These are phyloP conservation scores for Passer domesticus DNA, from an alignment of 2,113 vertebrate species.

Conservation along the genomic window DNA sequence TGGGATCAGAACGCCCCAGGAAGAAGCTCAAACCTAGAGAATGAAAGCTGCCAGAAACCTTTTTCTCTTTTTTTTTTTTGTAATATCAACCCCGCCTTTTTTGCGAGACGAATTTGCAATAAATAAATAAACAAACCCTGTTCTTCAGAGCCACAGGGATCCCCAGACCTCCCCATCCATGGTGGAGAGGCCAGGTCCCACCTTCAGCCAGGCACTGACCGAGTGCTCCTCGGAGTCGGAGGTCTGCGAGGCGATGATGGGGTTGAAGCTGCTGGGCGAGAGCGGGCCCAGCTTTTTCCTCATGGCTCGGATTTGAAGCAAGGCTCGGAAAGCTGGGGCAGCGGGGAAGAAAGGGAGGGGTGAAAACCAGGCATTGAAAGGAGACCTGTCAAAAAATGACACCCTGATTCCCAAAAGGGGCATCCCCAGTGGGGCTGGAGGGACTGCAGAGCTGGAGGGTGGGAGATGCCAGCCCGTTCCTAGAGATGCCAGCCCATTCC, in stretches of 20 bases:
- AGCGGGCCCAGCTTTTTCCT: constrained; percentile 92
- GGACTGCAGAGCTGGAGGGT: accelerated
- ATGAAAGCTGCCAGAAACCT: accelerated
- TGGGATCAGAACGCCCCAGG: not conserved
- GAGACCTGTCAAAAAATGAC: not conserved
- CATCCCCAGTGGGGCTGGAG: not conserved
- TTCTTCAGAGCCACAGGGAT: accelerated
- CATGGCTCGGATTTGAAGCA: constrained; percentile 98
- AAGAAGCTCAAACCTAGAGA: not conserved
- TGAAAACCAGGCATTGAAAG: not conserved
- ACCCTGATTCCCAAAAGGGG: not conserved
- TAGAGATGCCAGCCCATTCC: not conserved
- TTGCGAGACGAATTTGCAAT: not conserved
- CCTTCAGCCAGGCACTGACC: constrained; percentile 69
- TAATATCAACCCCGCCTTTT: not conserved
- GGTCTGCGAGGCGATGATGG: constrained; percentile 92
- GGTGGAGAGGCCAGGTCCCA: too few species aligned
- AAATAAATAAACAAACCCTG: not conserved
- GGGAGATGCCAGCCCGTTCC: not conserved
- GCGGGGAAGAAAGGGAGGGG: not conserved
- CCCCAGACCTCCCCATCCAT: not conserved
- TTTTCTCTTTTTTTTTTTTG: too few species aligned
- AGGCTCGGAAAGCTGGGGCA: constrained; percentile 87
- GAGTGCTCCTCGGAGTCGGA: constrained; percentile 95
- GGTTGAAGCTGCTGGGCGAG: constrained; percentile 88